These are phyloP conservation scores for Cryptophagus acutangulus DNA, from an alignment of 2,888 invertebrate genomes.

Conservation along the genomic window DNA sequence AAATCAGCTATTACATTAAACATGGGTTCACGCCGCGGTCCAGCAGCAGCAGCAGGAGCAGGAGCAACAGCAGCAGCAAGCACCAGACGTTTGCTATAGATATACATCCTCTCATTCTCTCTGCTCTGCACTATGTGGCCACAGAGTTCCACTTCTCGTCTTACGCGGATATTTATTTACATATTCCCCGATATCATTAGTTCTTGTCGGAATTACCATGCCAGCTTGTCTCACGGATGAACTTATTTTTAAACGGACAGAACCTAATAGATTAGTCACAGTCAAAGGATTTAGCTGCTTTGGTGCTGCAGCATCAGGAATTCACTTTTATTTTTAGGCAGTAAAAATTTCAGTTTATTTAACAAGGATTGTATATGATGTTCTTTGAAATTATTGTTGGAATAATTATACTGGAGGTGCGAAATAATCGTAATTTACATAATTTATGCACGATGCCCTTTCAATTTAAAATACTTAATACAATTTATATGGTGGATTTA, in stretches of 20 bases:
- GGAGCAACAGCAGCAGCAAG: slow-evolving; percentile 15
- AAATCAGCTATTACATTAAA: slow-evolving; percentile 43
- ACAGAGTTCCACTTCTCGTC: slow-evolving; percentile 25
- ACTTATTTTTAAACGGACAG: slow-evolving; percentile 16
- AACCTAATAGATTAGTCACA: slow-evolving; percentile 11
- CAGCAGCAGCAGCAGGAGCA: too few relatives aligned
- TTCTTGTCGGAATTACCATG: slow-evolving; percentile 40
- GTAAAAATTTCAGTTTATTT: too few relatives aligned
- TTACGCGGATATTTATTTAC: slow-evolving; percentile 42
- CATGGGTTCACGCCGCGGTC: slow-evolving; percentile 40
- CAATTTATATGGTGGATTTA: too few relatives aligned
- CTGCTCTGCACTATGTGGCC: slow-evolving; percentile 1
- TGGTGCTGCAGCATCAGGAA: too few relatives aligned
- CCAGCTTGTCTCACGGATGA: slow-evolving; percentile 22
- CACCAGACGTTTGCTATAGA: slow-evolving; percentile 5
- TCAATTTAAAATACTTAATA: too few relatives aligned
- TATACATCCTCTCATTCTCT: too few relatives aligned
- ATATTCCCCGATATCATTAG: slow-evolving; percentile 40
- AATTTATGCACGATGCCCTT: too few relatives aligned
- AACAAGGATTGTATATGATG: too few relatives aligned
- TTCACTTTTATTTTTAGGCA: too few relatives aligned
- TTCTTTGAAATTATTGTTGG: too few relatives aligned
- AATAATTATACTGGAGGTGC: too few relatives aligned
- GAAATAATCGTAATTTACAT: too few relatives aligned
- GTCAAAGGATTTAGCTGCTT: slow-evolving; percentile 14